Conservation (phyloP, 2,888 invertebrate genomes). For the Atrina japonica region DNA sequence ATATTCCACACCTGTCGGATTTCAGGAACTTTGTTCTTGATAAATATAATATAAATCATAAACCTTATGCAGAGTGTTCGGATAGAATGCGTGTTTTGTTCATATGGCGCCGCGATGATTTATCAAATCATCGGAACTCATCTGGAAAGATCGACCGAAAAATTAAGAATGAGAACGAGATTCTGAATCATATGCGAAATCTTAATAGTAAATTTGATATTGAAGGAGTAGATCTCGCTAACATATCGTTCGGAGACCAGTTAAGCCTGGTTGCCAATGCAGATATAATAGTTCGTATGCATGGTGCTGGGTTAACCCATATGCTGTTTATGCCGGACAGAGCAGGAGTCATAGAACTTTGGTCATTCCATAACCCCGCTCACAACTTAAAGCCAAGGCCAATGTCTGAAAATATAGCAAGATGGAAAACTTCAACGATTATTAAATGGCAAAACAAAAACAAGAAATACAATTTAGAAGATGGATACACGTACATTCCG, state of each 20-base stretch:
- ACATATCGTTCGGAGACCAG: conserved; percentile 1
- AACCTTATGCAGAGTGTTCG: conserved; percentile 12
- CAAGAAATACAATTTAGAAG: conserved; percentile 9
- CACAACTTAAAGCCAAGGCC: conserved; percentile 2
- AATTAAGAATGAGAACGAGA: conserved; percentile 24
- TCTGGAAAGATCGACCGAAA: conserved; percentile 20
- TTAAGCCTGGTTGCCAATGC: conserved; percentile 14
- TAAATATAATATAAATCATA: conserved; percentile 7
- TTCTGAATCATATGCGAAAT: neutral
- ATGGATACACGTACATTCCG: conserved; percentile 22
- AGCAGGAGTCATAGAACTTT: conserved; percentile 16
- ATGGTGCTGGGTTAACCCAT: conserved; percentile 21
- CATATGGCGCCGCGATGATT: conserved; percentile 24
- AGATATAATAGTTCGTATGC: conserved; percentile 27
- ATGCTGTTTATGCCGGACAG: conserved; percentile 20
- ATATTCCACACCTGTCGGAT: conserved; percentile 22
- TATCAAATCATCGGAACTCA: conserved; percentile 28
- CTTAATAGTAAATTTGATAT: conserved; percentile 7
- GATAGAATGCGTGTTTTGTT: conserved; percentile 13
- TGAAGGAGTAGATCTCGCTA: conserved; percentile 3
- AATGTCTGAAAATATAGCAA: conserved; percentile 5
- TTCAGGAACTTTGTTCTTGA: conserved; percentile 11
- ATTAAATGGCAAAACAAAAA: conserved; percentile 28
- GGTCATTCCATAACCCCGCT: neutral
- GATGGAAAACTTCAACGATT: conserved; percentile 8